A percentile compares a stretch with the other conserved stretches of the same genome.
Evolutionary conservation across 2,888 invertebrate genomes (phyloP).

Genomic region (Epinotia bilunana): DNA sequence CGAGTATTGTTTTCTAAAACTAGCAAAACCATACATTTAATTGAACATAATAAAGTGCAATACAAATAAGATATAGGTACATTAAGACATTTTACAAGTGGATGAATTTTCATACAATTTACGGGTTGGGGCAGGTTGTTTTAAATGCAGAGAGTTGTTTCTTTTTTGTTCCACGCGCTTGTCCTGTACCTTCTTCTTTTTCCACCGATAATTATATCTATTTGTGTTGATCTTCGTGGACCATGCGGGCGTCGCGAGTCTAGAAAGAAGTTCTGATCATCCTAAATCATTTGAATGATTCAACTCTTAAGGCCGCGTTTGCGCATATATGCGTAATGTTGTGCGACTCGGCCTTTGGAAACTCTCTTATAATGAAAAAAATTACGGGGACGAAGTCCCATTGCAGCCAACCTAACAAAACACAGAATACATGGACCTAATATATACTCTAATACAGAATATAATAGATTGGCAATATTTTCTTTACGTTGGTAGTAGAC

Average conservation of each 20-base stretch:
- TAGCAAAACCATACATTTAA: not conserved
- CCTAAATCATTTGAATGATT: not conserved
- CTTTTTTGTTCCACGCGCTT: conserved; percentile 16
- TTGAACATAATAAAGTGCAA: not conserved
- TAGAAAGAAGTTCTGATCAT: not conserved
- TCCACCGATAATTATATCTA: conserved; percentile 34
- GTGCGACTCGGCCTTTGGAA: too few relatives aligned
- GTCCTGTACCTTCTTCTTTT: conserved; percentile 27
- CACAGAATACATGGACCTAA: too few relatives aligned
- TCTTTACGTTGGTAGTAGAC: too few relatives aligned
- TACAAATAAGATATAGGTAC: not conserved
- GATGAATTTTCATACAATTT: conserved; percentile 17
- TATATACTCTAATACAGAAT: too few relatives aligned
- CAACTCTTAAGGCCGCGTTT: too few relatives aligned
- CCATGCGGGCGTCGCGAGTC: conserved; percentile 9
- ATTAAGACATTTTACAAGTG: not conserved
- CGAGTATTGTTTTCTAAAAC: conserved; percentile 18
- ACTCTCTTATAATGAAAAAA: too few relatives aligned
- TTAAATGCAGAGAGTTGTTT: not conserved
- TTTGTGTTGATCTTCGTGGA: conserved; percentile 17
- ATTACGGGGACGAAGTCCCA: too few relatives aligned
- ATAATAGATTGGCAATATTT: too few relatives aligned
- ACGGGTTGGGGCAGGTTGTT: conserved; percentile 4
- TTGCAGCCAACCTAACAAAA: too few relatives aligned
- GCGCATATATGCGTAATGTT: too few relatives aligned